phyloP scores from a whole-genome alignment of 1,140 invertebrate species.

The Steinernema feltiae region DNA sequence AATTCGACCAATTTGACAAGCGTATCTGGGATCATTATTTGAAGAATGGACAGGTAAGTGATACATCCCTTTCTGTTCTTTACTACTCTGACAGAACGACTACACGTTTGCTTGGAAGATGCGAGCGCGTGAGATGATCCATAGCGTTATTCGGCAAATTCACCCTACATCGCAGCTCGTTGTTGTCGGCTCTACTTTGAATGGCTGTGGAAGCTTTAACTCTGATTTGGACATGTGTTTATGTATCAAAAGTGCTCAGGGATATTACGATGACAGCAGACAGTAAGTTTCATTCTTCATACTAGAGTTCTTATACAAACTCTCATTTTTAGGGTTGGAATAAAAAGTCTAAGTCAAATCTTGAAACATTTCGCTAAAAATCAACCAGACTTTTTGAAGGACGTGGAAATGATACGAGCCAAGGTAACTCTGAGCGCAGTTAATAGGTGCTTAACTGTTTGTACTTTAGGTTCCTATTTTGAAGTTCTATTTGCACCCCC shows the following conservation, averaged over 20 bases:
- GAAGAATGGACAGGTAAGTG: constrained; percentile 11
- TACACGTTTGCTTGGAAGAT: not conserved
- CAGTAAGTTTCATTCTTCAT: no score
- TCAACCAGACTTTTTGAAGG: not conserved
- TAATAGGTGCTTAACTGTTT: not conserved
- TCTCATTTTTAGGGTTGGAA: no score
- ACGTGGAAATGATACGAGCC: not conserved
- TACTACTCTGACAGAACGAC: constrained; percentile 5
- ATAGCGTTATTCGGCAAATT: not conserved
- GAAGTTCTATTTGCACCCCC: constrained; percentile 17
- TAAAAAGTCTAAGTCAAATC: constrained; percentile 66
- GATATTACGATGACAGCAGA: constrained; percentile 59
- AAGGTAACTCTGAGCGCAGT: not conserved
- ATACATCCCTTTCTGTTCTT: no score
- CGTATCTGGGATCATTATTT: not conserved
- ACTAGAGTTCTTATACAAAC: no score
- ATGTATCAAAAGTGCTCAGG: constrained; percentile 67
- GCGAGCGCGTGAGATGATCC: not conserved
- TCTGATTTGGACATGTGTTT: constrained; percentile 93
- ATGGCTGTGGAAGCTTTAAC: constrained; percentile 79
- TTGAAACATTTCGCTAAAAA: constrained; percentile 24
- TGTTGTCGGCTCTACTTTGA: constrained; percentile 82
- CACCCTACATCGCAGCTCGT: not conserved
- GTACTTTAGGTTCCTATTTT: constrained; percentile 70
- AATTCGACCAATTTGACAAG: not conserved